phyloP scores from a whole-genome alignment of 2,113 vertebrate species.

The Tupaia chinensis region DNA sequence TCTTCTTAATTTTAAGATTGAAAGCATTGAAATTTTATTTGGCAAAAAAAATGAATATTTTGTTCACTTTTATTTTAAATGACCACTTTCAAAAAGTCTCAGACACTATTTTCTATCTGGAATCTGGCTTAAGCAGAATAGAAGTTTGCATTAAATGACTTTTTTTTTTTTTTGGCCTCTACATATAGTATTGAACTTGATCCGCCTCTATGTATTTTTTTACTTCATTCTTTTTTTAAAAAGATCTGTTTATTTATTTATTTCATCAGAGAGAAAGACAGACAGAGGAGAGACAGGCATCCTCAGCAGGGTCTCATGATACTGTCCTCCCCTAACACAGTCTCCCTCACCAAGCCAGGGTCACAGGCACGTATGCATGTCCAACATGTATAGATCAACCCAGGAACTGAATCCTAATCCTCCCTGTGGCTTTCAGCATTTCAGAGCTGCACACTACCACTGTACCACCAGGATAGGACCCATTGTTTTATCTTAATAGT shows the following conservation, averaged over 20 bases:
- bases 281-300: too few species aligned
- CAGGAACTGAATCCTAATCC: too few species aligned
- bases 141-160: background rate
- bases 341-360: too few species aligned
- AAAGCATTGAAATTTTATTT: background rate
- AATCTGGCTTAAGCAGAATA: background rate
- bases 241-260: too few species aligned
- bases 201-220: background rate
- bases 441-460: too few species aligned
- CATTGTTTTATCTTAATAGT: background rate
- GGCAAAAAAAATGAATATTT: background rate
- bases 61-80: background rate
- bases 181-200: background rate
- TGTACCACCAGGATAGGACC: too few species aligned
- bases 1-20: background rate
- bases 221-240: background rate
- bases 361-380: too few species aligned
- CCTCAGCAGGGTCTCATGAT: too few species aligned
- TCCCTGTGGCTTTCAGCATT: too few species aligned
- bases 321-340: too few species aligned
- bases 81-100: background rate
- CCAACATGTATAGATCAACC: too few species aligned
- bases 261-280: too few species aligned
- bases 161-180: background rate
- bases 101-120: background rate